Percentiles rank a stretch among this genome's conserved stretches.
Evolutionary conservation across 2,113 vertebrate genomes (phyloP).

Genomic region (Peucedramus taeniatus): DNA sequence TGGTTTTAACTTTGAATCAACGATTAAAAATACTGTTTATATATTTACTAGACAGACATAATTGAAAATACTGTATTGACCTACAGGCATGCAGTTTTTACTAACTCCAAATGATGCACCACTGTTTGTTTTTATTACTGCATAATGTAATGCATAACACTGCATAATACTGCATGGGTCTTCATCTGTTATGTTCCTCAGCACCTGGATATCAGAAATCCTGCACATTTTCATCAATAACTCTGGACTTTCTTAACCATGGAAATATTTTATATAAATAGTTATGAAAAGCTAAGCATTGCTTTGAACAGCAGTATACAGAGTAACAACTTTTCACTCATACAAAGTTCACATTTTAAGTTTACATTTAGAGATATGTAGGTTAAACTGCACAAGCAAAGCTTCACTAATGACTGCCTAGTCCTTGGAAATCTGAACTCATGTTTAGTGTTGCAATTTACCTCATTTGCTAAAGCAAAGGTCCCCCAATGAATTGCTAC

Average conservation of each 20-base stretch:
- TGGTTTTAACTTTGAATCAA: background rate
- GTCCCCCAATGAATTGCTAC: constrained; percentile 96
- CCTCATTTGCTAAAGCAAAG: constrained; percentile 93
- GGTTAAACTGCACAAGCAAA: background rate
- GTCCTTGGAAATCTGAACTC: background rate
- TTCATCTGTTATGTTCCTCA: background rate
- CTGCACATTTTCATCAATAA: background rate
- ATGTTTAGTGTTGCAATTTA: constrained; percentile 29
- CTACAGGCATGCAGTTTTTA: background rate
- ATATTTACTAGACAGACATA: background rate
- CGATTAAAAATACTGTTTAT: background rate
- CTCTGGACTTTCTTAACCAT: background rate
- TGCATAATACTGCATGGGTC: background rate
- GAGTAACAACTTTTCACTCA: background rate
- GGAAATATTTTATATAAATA: background rate
- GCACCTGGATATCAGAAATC: background rate
- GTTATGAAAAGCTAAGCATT: background rate
- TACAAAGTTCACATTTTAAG: background rate
- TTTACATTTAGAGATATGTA: background rate
- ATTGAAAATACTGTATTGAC: background rate
- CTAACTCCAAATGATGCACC: background rate
- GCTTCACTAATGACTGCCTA: background rate
- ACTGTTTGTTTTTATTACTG: background rate
- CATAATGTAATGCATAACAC: background rate
- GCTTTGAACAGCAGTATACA: background rate